Base-by-base conservation (phyloP, 1,140 invertebrate genomes). In the Drosophila sp. region DNA sequence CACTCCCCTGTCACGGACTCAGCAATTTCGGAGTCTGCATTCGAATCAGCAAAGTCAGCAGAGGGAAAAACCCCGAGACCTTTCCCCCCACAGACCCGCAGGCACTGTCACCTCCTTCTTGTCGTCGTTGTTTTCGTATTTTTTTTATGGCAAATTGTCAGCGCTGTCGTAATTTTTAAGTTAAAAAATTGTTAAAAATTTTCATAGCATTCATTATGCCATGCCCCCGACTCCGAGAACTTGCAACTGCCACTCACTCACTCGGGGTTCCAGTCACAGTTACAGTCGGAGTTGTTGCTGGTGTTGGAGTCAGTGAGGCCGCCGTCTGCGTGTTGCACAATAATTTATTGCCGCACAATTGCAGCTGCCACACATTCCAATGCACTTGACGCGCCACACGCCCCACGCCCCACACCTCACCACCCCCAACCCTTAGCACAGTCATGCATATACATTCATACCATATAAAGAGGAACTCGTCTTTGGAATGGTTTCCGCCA, bases 341-440 rank as follows among this genome's bases (percentile, higher is more conserved):
- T 86, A 86, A 86, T 86, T 86, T 86, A 86, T 86, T 87, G 82
- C 82, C 82, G 78, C 82, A 86, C 82, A 86, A 86, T 86, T 86
- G 82, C 82, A 86, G 82, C 82, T 86, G 82, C 82, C 82, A 86
- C 78, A 86, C 82, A 86, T 86, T 86, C 82, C 82, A 87, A 87
- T 86, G 82, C 82, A 86, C 78, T 86, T 82, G 80, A 71, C 77
- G 70, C 81, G 67, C 50, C 27, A 32, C 34, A 18, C 27, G 41
- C 18, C 6, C 2, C 7, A 32, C 41, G 9, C 11, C 13, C 14
- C 4, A 11, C 21, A 0, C 14, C 21, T 7, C 3, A 14, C 13
- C 14, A 18, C 14, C 7, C 3, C 7, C 14, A 7, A 5, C 13
- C 16, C 36, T n/a, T n/a, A n/a, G 36, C 4, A 16, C 41, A 43